These are phyloP conservation scores for Pseudomyrmex flavicornis DNA, from an alignment of 1,140 invertebrate genomes.

Conservation along the genomic window DNA sequence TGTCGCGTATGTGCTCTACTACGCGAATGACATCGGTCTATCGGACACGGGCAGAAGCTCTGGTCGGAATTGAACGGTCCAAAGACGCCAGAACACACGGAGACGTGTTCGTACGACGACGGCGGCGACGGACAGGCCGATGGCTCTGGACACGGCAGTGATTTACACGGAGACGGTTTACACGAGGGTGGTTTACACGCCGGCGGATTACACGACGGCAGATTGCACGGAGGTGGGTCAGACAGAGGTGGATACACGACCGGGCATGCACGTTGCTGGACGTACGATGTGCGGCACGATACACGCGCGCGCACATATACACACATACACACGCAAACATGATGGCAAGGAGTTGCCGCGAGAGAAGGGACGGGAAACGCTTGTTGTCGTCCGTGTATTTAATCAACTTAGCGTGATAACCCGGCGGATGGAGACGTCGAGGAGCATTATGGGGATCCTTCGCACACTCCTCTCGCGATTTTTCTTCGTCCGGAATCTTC, in stretches of 20 bases:
- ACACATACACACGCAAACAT: not conserved
- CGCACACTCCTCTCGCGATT: conserved; percentile 14
- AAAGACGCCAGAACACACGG: conserved; percentile 46
- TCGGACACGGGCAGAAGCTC: conserved; percentile 1
- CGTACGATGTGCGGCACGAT: conserved; percentile 24
- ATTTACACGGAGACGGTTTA: conserved; percentile 55
- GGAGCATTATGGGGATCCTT: conserved; percentile 37
- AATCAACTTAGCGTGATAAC: conserved; percentile 58
- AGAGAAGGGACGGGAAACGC: not conserved
- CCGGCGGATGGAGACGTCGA: conserved; percentile 31
- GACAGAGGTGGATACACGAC: conserved; percentile 47
- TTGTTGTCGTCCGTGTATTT: conserved; percentile 48
- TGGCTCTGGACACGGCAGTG: conserved; percentile 47
- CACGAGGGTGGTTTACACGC: conserved; percentile 55
- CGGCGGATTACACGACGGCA: conserved; percentile 52
- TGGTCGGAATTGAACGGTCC: conserved; percentile 38
- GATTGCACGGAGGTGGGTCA: conserved; percentile 53
- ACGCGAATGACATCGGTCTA: conserved; percentile 16
- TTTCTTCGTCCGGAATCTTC: not conserved
- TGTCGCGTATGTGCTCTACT: conserved; percentile 6
- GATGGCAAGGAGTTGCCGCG: not conserved
- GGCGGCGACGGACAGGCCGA: conserved; percentile 28
- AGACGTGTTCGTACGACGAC: conserved; percentile 33
- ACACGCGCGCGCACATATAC: not conserved
- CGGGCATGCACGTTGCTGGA: conserved; percentile 18